A percentile compares a stretch with the other conserved stretches of the same genome.
phyloP scores from a whole-genome alignment of 2,113 vertebrate genomes.

The Marmota monax region DNA sequence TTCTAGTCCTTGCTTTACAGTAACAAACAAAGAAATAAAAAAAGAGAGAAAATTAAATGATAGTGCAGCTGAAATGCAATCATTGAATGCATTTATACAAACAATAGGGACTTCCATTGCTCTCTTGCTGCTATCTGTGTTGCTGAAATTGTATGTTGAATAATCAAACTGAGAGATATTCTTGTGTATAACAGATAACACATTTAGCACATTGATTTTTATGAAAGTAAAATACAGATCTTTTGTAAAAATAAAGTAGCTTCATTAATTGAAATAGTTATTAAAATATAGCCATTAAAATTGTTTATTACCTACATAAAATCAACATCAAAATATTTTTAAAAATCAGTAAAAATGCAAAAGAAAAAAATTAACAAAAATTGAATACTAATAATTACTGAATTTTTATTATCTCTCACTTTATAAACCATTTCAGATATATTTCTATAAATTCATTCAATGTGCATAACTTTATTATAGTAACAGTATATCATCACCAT shows the following conservation, averaged over 20 bases:
- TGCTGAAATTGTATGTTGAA: background rate
- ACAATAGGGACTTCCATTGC: background rate
- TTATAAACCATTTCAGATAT: background rate
- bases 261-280: background rate
- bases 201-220: background rate
- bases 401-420: background rate
- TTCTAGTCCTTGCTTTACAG: background rate
- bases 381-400: background rate
- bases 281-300: background rate
- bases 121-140: background rate
- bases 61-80: background rate
- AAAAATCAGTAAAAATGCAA: background rate
- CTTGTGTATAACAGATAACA: background rate
- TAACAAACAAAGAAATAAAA: background rate
- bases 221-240: background rate
- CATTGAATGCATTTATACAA: background rate
- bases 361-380: background rate
- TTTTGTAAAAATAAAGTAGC: background rate
- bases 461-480: background rate
- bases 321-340: background rate
- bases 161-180: background rate
- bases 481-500: background rate
- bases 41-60: background rate
- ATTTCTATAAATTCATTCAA: background rate
- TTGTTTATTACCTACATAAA: background rate